phyloP scores from a whole-genome alignment of 1,140 invertebrate genomes.

The Drosophila paulistorum region DNA sequence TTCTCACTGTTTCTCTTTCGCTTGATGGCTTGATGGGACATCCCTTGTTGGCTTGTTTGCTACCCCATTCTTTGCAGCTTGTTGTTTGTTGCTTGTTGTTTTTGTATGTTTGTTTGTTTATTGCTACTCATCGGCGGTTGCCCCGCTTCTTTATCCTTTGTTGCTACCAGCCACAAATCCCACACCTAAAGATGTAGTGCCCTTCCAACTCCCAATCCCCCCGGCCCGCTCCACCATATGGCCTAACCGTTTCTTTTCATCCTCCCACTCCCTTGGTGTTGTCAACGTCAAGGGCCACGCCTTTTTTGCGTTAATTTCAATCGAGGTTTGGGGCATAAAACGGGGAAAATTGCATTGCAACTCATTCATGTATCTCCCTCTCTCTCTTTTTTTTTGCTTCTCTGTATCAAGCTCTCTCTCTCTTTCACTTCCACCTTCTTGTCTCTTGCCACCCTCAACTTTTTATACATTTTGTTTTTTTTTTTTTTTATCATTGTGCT shows the following conservation, averaged over 20 bases:
- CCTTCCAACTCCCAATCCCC: not conserved
- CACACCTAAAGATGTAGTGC: conserved; percentile 17
- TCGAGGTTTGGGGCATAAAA: conserved; percentile 40
- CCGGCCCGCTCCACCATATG: too few relatives aligned
- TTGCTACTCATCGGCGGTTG: conserved; percentile 59
- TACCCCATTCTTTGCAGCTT: conserved; percentile 36
- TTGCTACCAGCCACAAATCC: conserved; percentile 8
- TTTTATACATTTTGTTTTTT: conserved; percentile 36
- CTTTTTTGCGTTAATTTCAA: conserved; percentile 80
- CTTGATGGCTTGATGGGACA: conserved; percentile 11
- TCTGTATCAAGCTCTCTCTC: not conserved
- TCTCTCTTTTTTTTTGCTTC: not conserved
- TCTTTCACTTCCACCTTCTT: conserved; percentile 13
- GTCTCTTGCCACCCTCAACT: conserved; percentile 22
- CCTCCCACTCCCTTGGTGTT: conserved; percentile 39
- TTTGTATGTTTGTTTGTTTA: conserved; percentile 72
- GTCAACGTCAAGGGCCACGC: conserved; percentile 69
- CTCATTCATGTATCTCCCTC: conserved; percentile 1
- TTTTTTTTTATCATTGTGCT: conserved; percentile 26
- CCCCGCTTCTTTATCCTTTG: not conserved
- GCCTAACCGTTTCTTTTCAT: conserved; percentile 18
- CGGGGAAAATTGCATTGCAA: conserved; percentile 39
- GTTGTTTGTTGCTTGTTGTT: conserved; percentile 35
- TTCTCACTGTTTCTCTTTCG: conserved; percentile 2
- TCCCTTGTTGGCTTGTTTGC: conserved; percentile 12